Evolutionary conservation across 2,888 invertebrate genomes (phyloP).

Genomic region (Drosophila kokeensis): DNA sequence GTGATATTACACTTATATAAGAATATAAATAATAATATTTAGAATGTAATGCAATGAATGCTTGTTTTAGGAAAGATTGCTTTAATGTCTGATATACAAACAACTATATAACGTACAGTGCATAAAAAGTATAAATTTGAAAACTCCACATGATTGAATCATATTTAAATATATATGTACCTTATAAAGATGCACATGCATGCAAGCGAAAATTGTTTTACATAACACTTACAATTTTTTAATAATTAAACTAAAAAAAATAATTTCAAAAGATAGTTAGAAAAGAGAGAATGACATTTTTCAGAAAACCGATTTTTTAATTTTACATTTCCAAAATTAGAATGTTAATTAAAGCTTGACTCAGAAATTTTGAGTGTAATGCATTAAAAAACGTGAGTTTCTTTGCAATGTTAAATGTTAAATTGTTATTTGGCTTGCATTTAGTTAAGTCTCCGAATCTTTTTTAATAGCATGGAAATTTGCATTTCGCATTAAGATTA

Average conservation of each 20-base stretch:
- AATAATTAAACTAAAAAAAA: background rate
- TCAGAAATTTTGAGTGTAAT: background rate
- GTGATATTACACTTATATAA: background rate
- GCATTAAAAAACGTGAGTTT: background rate
- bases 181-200: background rate
- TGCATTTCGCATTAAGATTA: background rate
- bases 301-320: background rate
- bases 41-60: background rate
- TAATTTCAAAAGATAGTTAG: background rate
- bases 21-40: background rate
- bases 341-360: background rate
- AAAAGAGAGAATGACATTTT: background rate
- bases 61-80: background rate
- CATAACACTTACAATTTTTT: background rate
- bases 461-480: constrained; percentile 1
- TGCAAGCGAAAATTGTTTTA: background rate
- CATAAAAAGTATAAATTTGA: background rate
- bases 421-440: background rate
- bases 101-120: background rate
- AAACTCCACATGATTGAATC: background rate
- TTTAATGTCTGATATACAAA: background rate
- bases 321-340: background rate
- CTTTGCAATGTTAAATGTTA: background rate
- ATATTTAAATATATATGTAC: background rate
- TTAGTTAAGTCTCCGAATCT: constrained; percentile 11